These are phyloP conservation scores for Parauchenoglanis ngamensis DNA, from an alignment of 2,797 vertebrate species.

Conservation along the genomic window DNA sequence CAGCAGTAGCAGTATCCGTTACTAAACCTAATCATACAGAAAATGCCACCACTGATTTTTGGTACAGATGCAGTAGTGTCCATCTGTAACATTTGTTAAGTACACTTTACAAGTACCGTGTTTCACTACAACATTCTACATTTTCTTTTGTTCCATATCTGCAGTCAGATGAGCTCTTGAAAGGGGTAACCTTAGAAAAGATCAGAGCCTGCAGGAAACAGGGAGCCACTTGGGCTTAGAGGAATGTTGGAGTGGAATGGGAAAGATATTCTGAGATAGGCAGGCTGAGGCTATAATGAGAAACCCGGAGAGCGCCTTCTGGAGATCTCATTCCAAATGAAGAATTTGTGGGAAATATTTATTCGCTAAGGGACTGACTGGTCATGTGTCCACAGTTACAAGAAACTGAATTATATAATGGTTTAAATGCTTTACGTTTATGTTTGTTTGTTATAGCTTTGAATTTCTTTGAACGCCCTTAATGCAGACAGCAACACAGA, in stretches of 20 bases:
- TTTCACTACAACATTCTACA: conserved; percentile 1
- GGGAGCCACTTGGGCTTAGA: conserved; percentile 35
- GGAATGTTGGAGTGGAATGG: conserved; percentile 40
- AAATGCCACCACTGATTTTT: conserved; percentile 3
- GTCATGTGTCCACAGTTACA: conserved; percentile 19
- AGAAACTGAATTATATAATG: conserved; percentile 13
- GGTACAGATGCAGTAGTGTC: neutral
- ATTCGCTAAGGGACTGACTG: neutral
- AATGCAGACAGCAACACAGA: neutral
- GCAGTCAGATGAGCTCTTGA: conserved; percentile 17
- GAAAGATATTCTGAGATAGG: conserved; percentile 37
- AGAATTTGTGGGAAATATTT: conserved; percentile 31
- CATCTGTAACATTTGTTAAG: neutral
- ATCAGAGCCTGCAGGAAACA: conserved; percentile 20
- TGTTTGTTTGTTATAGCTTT: conserved; percentile 1
- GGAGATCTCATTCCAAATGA: conserved; percentile 29
- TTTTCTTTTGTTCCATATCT: conserved; percentile 19
- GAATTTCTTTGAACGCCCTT: neutral
- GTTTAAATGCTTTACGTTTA: neutral
- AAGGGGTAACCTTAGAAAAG: conserved; percentile 9
- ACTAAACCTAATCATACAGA: conserved; percentile 1
- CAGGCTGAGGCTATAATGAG: conserved; percentile 21
- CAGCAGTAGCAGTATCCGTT: neutral
- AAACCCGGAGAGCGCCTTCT: neutral
- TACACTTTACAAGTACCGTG: neutral